Evolutionary conservation across 2,888 invertebrate genomes (phyloP), one percentile per base, ranked within the genome.

Genomic region (Caenorhabditis zanzibari): DNA sequence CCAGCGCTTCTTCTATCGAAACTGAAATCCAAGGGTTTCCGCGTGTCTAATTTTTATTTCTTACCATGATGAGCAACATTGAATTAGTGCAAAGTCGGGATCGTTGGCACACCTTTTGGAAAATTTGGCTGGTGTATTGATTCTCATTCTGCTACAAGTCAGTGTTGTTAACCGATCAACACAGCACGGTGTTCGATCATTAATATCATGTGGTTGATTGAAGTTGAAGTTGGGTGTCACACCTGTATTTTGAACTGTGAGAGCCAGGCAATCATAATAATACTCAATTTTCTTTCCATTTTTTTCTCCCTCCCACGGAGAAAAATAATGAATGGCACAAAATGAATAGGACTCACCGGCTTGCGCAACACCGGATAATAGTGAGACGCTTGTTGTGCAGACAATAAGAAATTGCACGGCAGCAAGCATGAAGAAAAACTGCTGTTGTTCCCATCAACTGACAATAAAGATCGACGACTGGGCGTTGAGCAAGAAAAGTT

Each of bases 171-270:
- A 61, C 28, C 91, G 59, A 76, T 91, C 91, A 16, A 89, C 69
- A 77, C 91, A 91, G 72, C 91, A 91, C 7, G 91, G 91, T 26
- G 91, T 91, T 61, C 88, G 84, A n/a, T 89, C 90, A 26, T 63
- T 73, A 9, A 89, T 74, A 71, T 85, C 81, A 16, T 66, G 59
- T 0, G 85, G 81, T 26, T 81, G 81, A 35, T 82, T 84, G 69
- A 84, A 84, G 38, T 84, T 84, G 72, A 84, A 84, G 63, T 83
- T 83, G 28, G 83, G 74, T 22, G 66, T 69, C 7, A 9, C 41
- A n/a, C 49, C 73, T 80, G 49, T 69, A 5, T 26, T 54, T 54
- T 54, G 54, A 14, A 16, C 54, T 22, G 24, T 26, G 54, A 12
- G 2, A 24, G n/a, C n/a, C n/a, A 26, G 19, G 26, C 19, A 47